A percentile compares a stretch with the other conserved stretches of the same genome.
Evolutionary conservation across 2,797 vertebrate species (phyloP).

Genomic region (Sebastes kiyomatsui): DNA sequence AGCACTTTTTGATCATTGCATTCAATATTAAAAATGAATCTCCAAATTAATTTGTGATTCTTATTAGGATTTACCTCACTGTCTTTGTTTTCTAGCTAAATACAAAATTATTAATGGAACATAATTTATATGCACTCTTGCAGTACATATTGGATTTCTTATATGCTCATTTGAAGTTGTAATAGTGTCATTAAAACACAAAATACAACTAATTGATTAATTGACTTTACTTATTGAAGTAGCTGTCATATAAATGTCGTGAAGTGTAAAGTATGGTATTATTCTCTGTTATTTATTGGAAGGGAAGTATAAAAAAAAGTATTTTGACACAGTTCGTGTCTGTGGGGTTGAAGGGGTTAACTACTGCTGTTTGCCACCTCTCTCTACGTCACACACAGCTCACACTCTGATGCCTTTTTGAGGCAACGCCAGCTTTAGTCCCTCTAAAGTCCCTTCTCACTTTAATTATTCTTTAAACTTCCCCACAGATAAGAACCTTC

Average conservation of each 20-base stretch:
- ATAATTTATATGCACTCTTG: neutral
- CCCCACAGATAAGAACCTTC: conserved; percentile 90
- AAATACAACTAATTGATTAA: neutral
- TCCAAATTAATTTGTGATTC: neutral
- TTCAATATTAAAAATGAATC: neutral
- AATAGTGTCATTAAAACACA: neutral
- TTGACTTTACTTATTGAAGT: neutral
- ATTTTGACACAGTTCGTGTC: neutral
- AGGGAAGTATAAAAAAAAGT: neutral
- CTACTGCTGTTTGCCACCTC: neutral
- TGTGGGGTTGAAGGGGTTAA: neutral
- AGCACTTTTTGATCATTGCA: neutral
- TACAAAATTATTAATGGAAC: neutral
- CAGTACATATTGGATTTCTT: neutral
- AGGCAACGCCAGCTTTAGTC: neutral
- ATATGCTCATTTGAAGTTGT: neutral
- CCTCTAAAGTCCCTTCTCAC: neutral
- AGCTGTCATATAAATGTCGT: neutral
- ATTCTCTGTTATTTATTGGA: neutral
- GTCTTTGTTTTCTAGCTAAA: neutral
- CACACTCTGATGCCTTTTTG: neutral
- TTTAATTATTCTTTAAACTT: conserved; percentile 2
- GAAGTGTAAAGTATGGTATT: neutral
- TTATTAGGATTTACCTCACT: neutral
- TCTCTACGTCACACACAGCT: neutral